phyloP scores from a whole-genome alignment of 2,113 vertebrate genomes.

The Labrus mixtus region DNA sequence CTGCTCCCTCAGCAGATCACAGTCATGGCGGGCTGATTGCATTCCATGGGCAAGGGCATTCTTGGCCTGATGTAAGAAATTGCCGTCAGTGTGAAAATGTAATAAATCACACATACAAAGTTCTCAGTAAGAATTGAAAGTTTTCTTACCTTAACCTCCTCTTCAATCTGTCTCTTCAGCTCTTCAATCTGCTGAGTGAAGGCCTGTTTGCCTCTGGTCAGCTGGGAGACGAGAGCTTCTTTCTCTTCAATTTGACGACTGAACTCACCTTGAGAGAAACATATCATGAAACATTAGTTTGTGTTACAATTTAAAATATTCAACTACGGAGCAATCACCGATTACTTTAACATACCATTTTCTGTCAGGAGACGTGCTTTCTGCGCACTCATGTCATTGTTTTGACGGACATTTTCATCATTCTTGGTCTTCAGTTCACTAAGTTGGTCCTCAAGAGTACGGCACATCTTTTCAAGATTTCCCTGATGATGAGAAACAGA shows the following conservation, averaged over 20 bases:
- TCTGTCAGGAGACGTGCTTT: conserved; percentile 74
- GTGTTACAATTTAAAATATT: background rate
- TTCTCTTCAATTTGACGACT: conserved; percentile 88
- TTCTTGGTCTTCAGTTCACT: conserved; percentile 58
- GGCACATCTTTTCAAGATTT: conserved; percentile 18
- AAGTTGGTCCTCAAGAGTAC: conserved; percentile 19
- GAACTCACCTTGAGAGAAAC: conserved; percentile 78
- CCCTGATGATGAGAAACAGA: background rate
- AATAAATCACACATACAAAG: background rate
- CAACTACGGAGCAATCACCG: background rate
- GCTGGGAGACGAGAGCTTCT: conserved; percentile 87
- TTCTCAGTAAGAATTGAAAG: background rate
- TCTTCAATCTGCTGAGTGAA: conserved; percentile 82
- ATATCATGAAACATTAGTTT: background rate
- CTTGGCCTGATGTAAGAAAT: conserved; percentile 63
- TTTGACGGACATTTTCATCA: conserved; percentile 72
- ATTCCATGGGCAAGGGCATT: conserved; percentile 78
- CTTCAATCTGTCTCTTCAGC: conserved; percentile 75
- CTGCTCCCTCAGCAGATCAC: conserved; percentile 83
- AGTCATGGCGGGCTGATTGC: conserved; percentile 83
- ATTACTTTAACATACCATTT: conserved; percentile 55
- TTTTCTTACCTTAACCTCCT: conserved; percentile 71
- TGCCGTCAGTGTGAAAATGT: conserved; percentile 4
- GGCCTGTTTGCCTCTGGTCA: conserved; percentile 81
- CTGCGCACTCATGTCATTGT: conserved; percentile 64